Evolutionary conservation across 2,797 vertebrate species (phyloP).

Genomic region (Amniataba percoides): DNA sequence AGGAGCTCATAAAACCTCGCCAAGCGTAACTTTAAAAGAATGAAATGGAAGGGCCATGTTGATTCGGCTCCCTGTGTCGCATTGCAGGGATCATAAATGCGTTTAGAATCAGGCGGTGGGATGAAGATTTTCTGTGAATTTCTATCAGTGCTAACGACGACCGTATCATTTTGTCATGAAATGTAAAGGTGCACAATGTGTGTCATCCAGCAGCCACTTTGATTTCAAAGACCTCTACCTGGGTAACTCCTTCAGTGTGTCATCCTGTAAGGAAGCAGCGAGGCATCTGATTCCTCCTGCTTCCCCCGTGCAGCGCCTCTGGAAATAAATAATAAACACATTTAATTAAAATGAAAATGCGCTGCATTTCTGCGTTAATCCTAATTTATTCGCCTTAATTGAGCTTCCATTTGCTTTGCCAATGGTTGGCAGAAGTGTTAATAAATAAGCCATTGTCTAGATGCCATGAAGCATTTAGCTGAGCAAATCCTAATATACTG

Average conservation of each 20-base stretch:
- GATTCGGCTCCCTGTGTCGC: conserved; percentile 72
- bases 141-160: conserved; percentile 64
- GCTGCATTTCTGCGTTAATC: conserved; percentile 81
- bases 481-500: conserved; percentile 77
- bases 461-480: conserved; percentile 80
- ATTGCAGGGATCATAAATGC: conserved; percentile 79
- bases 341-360: conserved; percentile 86
- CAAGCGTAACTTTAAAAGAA: conserved; percentile 82
- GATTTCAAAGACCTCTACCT: conserved; percentile 40
- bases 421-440: conserved; percentile 76
- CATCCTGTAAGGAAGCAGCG: conserved; percentile 48
- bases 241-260: conserved; percentile 37
- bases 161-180: conserved; percentile 57
- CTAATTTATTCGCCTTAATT: conserved; percentile 86
- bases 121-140: conserved; percentile 64
- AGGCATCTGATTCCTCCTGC: conserved; percentile 49
- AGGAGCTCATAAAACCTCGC: conserved; percentile 77
- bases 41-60: conserved; percentile 69
- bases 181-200: conserved; percentile 32
- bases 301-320: conserved; percentile 38
- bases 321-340: conserved; percentile 86
- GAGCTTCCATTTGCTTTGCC: conserved; percentile 80
- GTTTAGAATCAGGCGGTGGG: conserved; percentile 50
- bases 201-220: conserved; percentile 28
- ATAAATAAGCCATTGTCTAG: conserved; percentile 84